These are phyloP conservation scores for Magallana ariakensis DNA, from an alignment of 1,140 invertebrate genomes.

Conservation along the genomic window DNA sequence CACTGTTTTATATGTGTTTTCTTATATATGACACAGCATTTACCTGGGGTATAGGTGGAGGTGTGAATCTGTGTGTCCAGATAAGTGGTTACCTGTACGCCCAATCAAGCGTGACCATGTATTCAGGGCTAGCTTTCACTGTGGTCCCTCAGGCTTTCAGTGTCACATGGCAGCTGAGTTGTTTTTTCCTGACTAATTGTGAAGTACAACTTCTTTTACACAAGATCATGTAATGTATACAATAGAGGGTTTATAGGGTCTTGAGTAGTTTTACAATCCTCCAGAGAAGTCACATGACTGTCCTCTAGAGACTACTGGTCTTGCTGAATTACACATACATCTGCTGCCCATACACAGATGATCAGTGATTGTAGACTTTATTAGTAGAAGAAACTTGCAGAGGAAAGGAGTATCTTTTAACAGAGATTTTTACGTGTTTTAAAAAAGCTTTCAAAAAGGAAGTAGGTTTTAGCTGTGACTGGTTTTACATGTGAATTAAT, in stretches of 20 bases:
- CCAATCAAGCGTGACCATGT: background rate
- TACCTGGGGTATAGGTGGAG: background rate
- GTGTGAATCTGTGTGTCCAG: background rate
- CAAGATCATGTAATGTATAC: conserved; percentile 33
- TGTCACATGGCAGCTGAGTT: conserved; percentile 32
- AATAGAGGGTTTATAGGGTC: conserved; percentile 4
- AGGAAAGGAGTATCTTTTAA: background rate
- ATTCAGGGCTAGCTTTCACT: background rate
- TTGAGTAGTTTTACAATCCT: conserved; percentile 38
- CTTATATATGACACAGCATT: background rate
- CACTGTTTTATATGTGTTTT: background rate
- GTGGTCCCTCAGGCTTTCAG: background rate
- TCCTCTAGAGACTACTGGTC: background rate
- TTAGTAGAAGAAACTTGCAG: background rate
- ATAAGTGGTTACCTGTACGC: conserved; percentile 5
- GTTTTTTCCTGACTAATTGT: conserved; percentile 34
- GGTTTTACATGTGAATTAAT: background rate
- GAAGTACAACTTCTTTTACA: background rate
- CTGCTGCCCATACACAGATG: background rate
- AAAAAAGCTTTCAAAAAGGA: background rate
- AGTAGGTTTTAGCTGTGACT: conserved; percentile 11
- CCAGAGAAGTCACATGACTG: conserved; percentile 20
- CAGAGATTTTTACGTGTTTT: background rate
- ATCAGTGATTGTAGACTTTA: background rate
- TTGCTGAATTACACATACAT: conserved; percentile 8